phyloP scores from a whole-genome alignment of 2,797 vertebrate genomes.

The Sebastes diploproa region DNA sequence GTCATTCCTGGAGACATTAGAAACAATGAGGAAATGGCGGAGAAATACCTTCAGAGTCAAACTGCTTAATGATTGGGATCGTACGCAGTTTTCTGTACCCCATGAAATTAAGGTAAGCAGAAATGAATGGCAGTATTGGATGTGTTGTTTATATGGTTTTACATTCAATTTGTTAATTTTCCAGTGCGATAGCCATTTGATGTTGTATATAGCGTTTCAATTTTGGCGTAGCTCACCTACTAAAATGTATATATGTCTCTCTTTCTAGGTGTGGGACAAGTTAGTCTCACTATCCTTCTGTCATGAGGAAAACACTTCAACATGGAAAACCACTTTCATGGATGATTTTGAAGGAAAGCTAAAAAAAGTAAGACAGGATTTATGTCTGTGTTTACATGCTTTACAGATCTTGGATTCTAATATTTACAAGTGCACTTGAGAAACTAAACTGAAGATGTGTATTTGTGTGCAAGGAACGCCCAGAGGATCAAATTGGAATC shows the following conservation, averaged over 20 bases:
- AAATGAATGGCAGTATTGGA: neutral
- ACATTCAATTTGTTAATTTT: neutral
- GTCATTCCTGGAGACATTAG: neutral
- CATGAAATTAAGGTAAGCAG: conserved; percentile 23
- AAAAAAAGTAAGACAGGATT: conserved; percentile 6
- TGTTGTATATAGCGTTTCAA: neutral
- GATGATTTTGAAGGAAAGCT: conserved; percentile 37
- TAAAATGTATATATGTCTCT: neutral
- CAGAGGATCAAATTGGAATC: conserved; percentile 9
- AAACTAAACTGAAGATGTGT: neutral
- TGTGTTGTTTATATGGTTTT: neutral
- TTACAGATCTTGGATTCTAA: neutral
- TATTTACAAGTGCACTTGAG: neutral
- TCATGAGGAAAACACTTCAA: neutral
- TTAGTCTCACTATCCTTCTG: conserved; percentile 26
- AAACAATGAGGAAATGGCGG: conserved; percentile 25
- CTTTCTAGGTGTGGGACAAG: conserved; percentile 33
- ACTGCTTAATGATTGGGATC: neutral
- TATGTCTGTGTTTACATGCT: neutral
- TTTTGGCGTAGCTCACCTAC: neutral
- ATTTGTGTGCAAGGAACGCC: neutral
- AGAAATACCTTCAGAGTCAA: conserved; percentile 9
- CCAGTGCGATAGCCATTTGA: neutral
- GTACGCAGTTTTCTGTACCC: accelerated
- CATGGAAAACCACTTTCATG: conserved; percentile 14